phyloP scores from a whole-genome alignment of 1,140 invertebrate genomes.

The Drosophila elegans region DNA sequence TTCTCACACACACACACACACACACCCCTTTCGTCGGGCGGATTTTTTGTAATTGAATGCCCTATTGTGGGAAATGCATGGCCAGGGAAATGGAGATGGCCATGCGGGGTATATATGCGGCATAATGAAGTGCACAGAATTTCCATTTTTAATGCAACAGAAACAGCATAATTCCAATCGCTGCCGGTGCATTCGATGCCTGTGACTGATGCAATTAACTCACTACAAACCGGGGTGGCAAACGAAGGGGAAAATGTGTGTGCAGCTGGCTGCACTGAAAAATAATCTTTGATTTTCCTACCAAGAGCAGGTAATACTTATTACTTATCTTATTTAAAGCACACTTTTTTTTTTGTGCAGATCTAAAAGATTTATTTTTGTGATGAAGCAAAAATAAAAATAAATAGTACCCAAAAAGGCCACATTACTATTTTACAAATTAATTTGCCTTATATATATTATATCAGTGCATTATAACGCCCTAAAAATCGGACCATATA shows the following conservation, averaged over 20 bases:
- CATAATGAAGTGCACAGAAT: not conserved
- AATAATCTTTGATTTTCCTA: not conserved
- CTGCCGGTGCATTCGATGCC: slow-evolving; percentile 12
- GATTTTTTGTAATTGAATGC: slow-evolving; percentile 2
- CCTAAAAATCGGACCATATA: not conserved
- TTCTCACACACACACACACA: not conserved
- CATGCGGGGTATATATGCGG: not conserved
- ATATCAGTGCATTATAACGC: not conserved
- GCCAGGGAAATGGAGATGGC: not conserved
- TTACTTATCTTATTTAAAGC: too few species aligned
- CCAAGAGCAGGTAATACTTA: too few species aligned
- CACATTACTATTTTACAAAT: not conserved
- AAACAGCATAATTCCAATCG: slow-evolving; percentile 38
- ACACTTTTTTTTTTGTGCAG: too few species aligned
- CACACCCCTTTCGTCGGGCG: not conserved
- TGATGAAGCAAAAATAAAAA: too few species aligned
- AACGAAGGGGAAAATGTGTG: not conserved
- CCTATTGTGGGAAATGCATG: not conserved
- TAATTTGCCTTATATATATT: too few species aligned
- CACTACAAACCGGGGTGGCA: not conserved
- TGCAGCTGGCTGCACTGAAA: not conserved
- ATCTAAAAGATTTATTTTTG: too few species aligned
- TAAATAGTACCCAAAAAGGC: too few species aligned
- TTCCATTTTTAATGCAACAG: slow-evolving; percentile 30
- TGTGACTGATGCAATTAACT: slow-evolving; percentile 39